Percentiles rank a stretch among this genome's conserved stretches.
Evolutionary conservation across 2,113 vertebrate genomes (phyloP).

Genomic region (Gorsachius goisagi): DNA sequence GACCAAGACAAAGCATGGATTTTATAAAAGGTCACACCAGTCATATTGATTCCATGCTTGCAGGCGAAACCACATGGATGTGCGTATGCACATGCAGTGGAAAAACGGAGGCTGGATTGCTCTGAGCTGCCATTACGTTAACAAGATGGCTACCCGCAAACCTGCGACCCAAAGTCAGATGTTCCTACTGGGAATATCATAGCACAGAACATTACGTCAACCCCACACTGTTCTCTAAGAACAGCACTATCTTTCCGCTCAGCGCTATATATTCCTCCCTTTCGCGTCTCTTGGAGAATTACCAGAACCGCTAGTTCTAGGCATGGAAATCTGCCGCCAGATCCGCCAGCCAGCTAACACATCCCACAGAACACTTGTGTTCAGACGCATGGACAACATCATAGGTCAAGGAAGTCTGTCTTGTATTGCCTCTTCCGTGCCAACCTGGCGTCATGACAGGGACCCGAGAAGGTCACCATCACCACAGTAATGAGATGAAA

Average conservation of each 20-base stretch:
- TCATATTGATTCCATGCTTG: fast-evolving
- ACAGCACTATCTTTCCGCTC: constrained; percentile 13
- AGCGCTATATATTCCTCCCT: neutral
- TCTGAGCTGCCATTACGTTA: neutral
- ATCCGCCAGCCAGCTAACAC: neutral
- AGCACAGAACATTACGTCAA: constrained; percentile 26
- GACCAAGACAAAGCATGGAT: neutral
- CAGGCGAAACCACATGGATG: neutral
- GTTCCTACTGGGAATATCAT: constrained; percentile 49
- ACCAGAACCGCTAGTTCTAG: constrained; percentile 32
- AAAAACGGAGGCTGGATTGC: neutral
- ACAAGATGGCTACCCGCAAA: constrained; percentile 7
- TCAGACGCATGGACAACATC: neutral
- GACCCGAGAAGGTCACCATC: neutral
- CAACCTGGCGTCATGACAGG: neutral
- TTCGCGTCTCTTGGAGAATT: constrained; percentile 28
- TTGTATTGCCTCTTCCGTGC: neutral
- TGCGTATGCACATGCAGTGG: neutral
- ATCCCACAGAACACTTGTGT: neutral
- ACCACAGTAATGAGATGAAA: neutral
- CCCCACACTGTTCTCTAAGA: neutral
- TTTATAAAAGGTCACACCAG: neutral
- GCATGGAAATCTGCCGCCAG: neutral
- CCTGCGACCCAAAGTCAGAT: constrained; percentile 16
- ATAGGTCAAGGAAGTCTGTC: neutral